Evolutionary conservation across 2,888 invertebrate species (phyloP), one percentile per base, ranked within the genome.

Genomic region (Chironomus riparius): DNA sequence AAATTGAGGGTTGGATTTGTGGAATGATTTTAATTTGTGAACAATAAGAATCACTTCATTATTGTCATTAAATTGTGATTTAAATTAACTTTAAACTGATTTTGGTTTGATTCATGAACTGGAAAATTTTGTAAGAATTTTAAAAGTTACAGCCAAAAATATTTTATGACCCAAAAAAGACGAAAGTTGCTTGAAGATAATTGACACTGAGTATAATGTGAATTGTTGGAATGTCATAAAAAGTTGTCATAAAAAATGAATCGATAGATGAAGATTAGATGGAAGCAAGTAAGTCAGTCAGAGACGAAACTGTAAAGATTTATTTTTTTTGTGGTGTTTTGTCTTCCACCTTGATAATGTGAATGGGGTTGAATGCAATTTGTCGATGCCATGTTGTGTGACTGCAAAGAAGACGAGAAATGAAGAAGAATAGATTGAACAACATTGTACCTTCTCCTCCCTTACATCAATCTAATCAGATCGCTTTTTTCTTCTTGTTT

Each of bases 311-410:
- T 38, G 38, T 38, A 38, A 38, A 38, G 38, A 38, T 38, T 38
- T 38, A 38, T 38, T 38, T 28, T n/a, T n/a, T 38, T 38, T 56
- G 50, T 13, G 15, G 50, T 50, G 50, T 56, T 18, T 18, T 18
- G n/a, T 56, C 56, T 18, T 56, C 56, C 50, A 73, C 72, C 72
- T 73, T 73, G 72, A 65, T 15, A n/a, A 71, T 71, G 71, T 22
- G 62, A 62, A 73, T 73, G 38, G 72, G 72, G 72, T 73, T 73
- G 72, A 61, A 73, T 73, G 72, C 72, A 73, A 73, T 73, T 73
- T 73, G 72, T 73, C 72, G 72, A 62, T 24, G 4, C 21, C 48
- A 56, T 71, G 71, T 71, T 48, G 61, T 62, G 72, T 74, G 72
- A 61, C 22, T 21, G 50, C 28, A 61, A 72, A 28, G 65, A 56